These are phyloP conservation scores for Halyomorpha halys DNA, from an alignment of 1,140 invertebrate genomes.

Conservation along the genomic window DNA sequence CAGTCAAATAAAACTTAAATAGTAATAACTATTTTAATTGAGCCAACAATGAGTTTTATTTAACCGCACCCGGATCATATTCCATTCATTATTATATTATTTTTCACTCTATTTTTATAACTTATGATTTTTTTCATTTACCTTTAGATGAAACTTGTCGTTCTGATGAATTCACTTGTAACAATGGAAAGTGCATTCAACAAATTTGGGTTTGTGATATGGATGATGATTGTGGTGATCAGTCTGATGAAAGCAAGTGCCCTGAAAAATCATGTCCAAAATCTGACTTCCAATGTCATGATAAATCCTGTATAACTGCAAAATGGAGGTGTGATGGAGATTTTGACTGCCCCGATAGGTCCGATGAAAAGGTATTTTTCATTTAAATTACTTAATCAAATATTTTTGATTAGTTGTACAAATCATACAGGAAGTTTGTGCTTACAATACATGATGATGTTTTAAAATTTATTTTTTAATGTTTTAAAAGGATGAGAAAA, in stretches of 20 bases:
- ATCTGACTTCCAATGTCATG: constrained; percentile 80
- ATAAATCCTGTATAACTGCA: constrained; percentile 77
- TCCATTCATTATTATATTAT: too few species aligned
- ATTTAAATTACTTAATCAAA: constrained; percentile 47
- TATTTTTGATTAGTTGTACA: background rate
- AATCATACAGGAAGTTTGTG: background rate
- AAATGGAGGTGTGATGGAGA: constrained; percentile 81
- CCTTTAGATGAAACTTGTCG: constrained; percentile 70
- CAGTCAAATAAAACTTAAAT: too few species aligned
- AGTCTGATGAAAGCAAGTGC: constrained; percentile 61
- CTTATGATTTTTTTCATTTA: too few species aligned
- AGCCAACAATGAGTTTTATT: too few species aligned
- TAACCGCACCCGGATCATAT: too few species aligned
- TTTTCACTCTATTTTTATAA: too few species aligned
- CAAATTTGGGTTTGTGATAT: constrained; percentile 77
- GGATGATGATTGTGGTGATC: constrained; percentile 76
- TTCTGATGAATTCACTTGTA: constrained; percentile 80
- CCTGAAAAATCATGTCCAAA: constrained; percentile 74
- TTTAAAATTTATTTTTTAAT: too few species aligned
- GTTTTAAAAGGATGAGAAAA: too few species aligned
- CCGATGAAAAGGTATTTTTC: constrained; percentile 68
- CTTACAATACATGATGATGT: too few species aligned
- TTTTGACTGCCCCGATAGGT: constrained; percentile 73
- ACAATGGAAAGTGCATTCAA: constrained; percentile 79
- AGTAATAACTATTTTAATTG: too few species aligned